A percentile compares a stretch with the other conserved stretches of the same genome.
phyloP scores from a whole-genome alignment of 2,888 invertebrate genomes.

The Epinotia bilunana region DNA sequence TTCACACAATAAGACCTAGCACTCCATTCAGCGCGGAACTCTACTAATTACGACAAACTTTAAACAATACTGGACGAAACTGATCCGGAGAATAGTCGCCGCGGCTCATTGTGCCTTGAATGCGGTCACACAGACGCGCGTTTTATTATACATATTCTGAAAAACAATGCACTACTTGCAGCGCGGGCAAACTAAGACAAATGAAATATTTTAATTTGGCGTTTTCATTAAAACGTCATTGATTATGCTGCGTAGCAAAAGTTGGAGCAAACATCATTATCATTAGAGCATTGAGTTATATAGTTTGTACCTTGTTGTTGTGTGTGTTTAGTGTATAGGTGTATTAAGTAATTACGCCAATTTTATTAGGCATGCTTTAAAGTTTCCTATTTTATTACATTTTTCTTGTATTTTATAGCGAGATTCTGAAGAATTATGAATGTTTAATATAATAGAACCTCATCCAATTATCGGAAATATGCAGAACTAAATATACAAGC shows the following conservation, averaged over 20 bases:
- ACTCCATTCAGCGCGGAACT: conserved; percentile 44
- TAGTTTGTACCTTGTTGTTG: no score
- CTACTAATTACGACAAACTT: conserved; percentile 46
- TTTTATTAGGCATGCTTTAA: no score
- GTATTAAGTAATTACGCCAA: no score
- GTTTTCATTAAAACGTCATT: conserved; percentile 32
- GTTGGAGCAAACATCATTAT: background rate
- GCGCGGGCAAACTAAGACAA: conserved; percentile 34
- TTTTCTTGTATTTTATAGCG: no score
- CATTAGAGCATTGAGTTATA: no score
- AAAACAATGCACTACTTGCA: conserved; percentile 43
- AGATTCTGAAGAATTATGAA: no score
- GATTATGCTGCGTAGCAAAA: conserved; percentile 11
- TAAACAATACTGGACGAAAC: conserved; percentile 46
- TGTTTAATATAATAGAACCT: no score
- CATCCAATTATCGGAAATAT: no score
- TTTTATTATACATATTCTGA: conserved; percentile 44
- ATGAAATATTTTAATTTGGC: conserved; percentile 35
- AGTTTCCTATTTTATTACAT: no score
- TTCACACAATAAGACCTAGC: conserved; percentile 44
- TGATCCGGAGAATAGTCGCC: conserved; percentile 44
- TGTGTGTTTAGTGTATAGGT: no score
- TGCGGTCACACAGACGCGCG: conserved; percentile 39
- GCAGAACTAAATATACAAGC: no score
- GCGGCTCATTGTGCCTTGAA: conserved; percentile 44